A percentile compares a stretch with the other conserved stretches of the same genome.
These are phyloP conservation scores for Dissostichus mawsoni DNA, from an alignment of 2,113 vertebrate species.

Conservation along the genomic window DNA sequence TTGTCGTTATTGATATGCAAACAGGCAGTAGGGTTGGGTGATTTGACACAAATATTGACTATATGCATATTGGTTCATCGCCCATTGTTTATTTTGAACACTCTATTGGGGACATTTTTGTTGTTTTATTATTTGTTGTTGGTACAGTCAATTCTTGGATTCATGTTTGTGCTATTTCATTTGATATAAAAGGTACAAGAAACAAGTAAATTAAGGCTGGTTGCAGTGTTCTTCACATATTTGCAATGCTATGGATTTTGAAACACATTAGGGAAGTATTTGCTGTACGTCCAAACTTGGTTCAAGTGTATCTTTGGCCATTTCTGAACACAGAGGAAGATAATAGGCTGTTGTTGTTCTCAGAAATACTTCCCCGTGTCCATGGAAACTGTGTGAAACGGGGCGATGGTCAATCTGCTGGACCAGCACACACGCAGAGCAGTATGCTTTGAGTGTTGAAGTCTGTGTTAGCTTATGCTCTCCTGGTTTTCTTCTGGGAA, in stretches of 20 bases:
- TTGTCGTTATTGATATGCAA: not conserved
- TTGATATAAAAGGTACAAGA: not conserved
- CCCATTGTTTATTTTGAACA: too few relatives aligned
- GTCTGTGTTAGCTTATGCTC: conserved; percentile 40
- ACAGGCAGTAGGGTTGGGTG: not conserved
- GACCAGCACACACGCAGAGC: conserved; percentile 32
- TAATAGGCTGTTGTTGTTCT: conserved; percentile 20
- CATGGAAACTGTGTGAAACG: conserved; percentile 70
- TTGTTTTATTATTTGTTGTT: not conserved
- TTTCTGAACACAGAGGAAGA: conserved; percentile 19
- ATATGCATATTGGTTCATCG: too few relatives aligned
- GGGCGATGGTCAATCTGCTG: conserved; percentile 39
- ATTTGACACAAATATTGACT: too few relatives aligned
- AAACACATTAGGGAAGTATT: not conserved
- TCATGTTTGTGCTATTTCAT: not conserved
- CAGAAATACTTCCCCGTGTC: conserved; percentile 54
- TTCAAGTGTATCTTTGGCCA: conserved; percentile 13
- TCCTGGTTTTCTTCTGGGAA: conserved; percentile 25
- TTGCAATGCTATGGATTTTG: not conserved
- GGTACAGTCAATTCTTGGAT: conserved; percentile 6
- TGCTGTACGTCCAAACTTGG: not conserved
- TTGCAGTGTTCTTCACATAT: not conserved
- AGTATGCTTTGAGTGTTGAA: conserved; percentile 35
- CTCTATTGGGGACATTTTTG: too few relatives aligned
- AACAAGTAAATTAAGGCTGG: not conserved